Percentiles rank a stretch among this genome's conserved stretches.
Evolutionary conservation across 2,113 vertebrate species (phyloP).

Genomic region (Thomomys bottae): DNA sequence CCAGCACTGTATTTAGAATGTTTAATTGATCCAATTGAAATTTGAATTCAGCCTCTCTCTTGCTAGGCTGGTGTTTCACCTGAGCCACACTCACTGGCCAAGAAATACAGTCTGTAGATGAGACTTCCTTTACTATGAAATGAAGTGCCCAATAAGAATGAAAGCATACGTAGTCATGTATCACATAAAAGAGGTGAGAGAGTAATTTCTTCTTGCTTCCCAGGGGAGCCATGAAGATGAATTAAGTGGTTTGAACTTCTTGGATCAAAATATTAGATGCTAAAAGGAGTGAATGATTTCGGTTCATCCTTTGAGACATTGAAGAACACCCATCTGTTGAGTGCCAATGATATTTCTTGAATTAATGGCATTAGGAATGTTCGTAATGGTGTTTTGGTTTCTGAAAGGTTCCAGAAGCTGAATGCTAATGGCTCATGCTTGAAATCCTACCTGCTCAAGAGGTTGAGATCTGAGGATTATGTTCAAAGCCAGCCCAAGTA

Average conservation of each 20-base stretch:
- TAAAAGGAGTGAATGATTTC: conserved; percentile 16
- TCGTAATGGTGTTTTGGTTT: conserved; percentile 3
- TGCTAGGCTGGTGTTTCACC: too few species aligned
- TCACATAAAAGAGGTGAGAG: not conserved
- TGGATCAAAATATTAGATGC: conserved; percentile 58
- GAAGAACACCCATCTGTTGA: conserved; percentile 59
- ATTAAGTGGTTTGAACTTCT: conserved; percentile 64
- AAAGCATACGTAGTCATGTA: not conserved
- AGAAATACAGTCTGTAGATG: not conserved
- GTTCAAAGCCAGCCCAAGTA: too few species aligned
- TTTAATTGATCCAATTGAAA: too few species aligned
- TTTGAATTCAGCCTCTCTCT: too few species aligned
- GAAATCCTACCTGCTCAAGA: too few species aligned
- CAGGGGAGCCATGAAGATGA: conserved; percentile 36
- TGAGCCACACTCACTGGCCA: too few species aligned
- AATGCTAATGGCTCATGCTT: too few species aligned
- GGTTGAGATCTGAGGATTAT: too few species aligned
- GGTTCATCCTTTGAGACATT: conserved; percentile 44
- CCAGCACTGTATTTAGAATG: too few species aligned
- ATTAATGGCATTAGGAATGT: conserved; percentile 26
- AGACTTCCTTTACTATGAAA: conserved; percentile 10
- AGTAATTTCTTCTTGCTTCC: conserved; percentile 33
- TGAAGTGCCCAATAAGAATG: conserved; percentile 14
- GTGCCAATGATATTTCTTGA: conserved; percentile 35
- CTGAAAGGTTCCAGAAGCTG: not conserved